Conservation (phyloP, 1,140 invertebrate species). For the Neodiprion fabricii region DNA sequence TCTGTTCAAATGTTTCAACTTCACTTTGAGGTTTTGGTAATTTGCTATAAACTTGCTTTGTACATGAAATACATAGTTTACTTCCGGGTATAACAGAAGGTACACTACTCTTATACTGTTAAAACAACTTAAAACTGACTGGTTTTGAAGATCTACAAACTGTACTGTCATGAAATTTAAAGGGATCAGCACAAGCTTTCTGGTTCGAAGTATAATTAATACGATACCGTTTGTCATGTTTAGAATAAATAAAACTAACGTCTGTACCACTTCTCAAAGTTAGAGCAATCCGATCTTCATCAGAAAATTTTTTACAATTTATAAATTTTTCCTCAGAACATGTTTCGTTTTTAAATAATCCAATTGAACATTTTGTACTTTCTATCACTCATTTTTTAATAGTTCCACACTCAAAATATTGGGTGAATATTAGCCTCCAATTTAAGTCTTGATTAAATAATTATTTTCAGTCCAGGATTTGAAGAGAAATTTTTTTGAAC, state of each 20-base stretch:
- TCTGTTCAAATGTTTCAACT: conserved; percentile 15
- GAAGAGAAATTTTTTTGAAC: no score
- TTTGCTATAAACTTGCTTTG: conserved; percentile 1
- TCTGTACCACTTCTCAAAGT: conserved; percentile 21
- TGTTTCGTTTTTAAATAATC: conserved; percentile 25
- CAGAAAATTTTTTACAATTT: conserved; percentile 23
- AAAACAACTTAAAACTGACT: conserved; percentile 8
- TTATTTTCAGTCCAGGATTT: no score
- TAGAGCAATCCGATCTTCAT: conserved; percentile 20
- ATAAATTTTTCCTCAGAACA: conserved; percentile 24
- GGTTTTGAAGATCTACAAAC: conserved; percentile 17
- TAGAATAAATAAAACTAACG: conserved; percentile 20
- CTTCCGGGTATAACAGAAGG: conserved; percentile 14
- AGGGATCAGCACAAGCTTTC: conserved; percentile 22
- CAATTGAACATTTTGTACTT: conserved; percentile 24
- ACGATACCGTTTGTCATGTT: conserved; percentile 25
- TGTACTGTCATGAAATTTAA: conserved; percentile 11
- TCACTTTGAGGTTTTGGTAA: conserved; percentile 9
- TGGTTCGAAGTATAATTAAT: conserved; percentile 20
- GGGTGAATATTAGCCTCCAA: no score
- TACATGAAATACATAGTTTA: conserved; percentile 20
- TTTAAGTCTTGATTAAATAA: no score
- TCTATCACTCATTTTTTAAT: conserved; percentile 25
- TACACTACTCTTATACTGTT: conserved; percentile 5
- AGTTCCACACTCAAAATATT: not conserved